Evolutionary conservation across 2,888 invertebrate species (phyloP).

Genomic region (Chironomus tentans): DNA sequence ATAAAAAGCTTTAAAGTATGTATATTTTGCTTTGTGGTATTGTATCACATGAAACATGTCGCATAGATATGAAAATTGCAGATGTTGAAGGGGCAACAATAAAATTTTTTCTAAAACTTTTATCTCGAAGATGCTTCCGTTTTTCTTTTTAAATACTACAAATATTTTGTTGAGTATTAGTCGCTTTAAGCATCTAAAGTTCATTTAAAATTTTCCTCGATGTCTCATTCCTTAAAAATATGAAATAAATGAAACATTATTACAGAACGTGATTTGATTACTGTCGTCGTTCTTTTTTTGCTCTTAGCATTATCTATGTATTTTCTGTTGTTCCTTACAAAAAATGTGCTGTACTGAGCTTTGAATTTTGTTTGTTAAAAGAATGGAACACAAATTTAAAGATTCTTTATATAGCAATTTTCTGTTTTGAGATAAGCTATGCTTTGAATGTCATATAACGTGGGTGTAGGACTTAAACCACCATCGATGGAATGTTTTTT

Average conservation of each 20-base stretch:
- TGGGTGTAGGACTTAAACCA: too few species aligned
- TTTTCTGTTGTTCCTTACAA: neutral
- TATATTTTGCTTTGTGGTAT: neutral
- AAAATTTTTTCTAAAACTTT: neutral
- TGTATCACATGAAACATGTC: neutral
- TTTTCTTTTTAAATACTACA: neutral
- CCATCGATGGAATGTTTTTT: too few species aligned
- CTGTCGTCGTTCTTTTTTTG: neutral
- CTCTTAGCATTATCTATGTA: neutral
- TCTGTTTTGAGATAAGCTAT: neutral
- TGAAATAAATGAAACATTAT: constrained; percentile 17
- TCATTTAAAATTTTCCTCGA: too few species aligned
- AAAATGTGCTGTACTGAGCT: neutral
- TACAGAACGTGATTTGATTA: constrained; percentile 23
- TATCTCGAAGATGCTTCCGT: neutral
- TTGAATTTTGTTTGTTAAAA: neutral
- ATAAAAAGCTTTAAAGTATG: too few species aligned
- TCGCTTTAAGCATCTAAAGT: too few species aligned
- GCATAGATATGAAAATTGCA: neutral
- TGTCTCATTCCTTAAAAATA: too few species aligned
- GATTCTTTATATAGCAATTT: constrained; percentile 14
- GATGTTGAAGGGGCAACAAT: neutral
- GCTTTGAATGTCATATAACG: too few species aligned
- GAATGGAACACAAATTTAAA: constrained; percentile 1
- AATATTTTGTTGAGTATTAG: too few species aligned